phyloP scores from a whole-genome alignment of 2,888 invertebrate species.

The Pharmacophagus antenor region DNA sequence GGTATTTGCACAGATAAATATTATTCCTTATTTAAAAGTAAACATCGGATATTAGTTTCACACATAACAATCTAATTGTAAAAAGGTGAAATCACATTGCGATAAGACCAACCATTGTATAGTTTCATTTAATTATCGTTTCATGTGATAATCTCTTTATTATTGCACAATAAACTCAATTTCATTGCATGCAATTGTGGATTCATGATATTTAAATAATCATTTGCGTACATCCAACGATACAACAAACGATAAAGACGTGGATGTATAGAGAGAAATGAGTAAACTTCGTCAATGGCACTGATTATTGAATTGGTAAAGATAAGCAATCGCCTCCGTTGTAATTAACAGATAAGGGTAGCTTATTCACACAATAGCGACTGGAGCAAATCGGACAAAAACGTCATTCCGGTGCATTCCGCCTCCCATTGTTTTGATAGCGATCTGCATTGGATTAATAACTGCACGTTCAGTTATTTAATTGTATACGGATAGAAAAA shows the following conservation, averaged over 20 bases:
- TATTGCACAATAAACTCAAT: too few species aligned
- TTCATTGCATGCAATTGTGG: too few species aligned
- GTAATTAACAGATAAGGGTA: conserved; percentile 53
- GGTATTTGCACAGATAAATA: too few species aligned
- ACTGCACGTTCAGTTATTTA: conserved; percentile 39
- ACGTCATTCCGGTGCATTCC: conserved; percentile 63
- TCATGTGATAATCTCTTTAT: too few species aligned
- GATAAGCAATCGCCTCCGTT: conserved; percentile 37
- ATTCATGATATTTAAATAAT: too few species aligned
- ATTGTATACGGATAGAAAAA: conserved; percentile 43
- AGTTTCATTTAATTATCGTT: not conserved
- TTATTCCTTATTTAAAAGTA: too few species aligned
- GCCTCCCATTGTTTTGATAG: conserved; percentile 68
- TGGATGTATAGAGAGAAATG: not conserved
- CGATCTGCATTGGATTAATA: conserved; percentile 68
- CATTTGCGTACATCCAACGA: too few species aligned
- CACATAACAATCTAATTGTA: not conserved
- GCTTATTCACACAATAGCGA: conserved; percentile 63
- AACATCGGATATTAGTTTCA: too few species aligned
- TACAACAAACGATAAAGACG: too few species aligned
- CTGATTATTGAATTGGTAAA: conserved; percentile 9
- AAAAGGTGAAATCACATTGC: too few species aligned
- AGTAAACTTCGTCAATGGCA: not conserved
- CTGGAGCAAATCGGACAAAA: conserved; percentile 58
- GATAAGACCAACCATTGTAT: not conserved